phyloP scores from a whole-genome alignment of 2,888 invertebrate species.

The Zaprionus bogoriensis region DNA sequence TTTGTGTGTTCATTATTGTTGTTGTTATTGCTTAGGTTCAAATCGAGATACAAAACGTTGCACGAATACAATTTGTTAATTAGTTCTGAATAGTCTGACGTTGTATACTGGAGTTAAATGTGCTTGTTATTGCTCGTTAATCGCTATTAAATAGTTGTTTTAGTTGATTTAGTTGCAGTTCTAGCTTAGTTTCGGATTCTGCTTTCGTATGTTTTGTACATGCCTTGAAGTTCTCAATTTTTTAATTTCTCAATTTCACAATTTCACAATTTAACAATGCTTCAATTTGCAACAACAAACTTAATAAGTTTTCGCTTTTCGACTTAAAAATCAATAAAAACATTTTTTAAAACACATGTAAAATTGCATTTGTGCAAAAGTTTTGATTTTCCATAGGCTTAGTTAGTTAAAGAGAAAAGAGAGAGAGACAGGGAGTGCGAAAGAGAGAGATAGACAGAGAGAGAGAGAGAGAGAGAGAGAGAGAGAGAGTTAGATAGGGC shows the following conservation, averaged over 20 bases:
- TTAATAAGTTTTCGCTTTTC: conserved; percentile 42
- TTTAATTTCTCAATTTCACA: too few relatives aligned
- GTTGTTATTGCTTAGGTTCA: conserved; percentile 19
- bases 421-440: too few relatives aligned
- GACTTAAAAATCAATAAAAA: conserved; percentile 48
- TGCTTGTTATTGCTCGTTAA: conserved; percentile 33
- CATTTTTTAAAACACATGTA: conserved; percentile 23
- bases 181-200: not conserved
- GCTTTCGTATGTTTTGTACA: not conserved
- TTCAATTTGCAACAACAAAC: conserved; percentile 49
- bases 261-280: conserved; percentile 42
- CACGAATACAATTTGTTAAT: conserved; percentile 32
- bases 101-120: conserved; percentile 33
- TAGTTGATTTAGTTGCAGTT: conserved; percentile 8
- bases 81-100: conserved; percentile 19
- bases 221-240: too few relatives aligned
- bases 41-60: conserved; percentile 44
- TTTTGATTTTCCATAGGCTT: conserved; percentile 6
- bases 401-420: conserved; percentile 7
- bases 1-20: conserved; percentile 7
- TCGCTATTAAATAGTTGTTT: not conserved
- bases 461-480: conserved; percentile 3
- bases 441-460: conserved; percentile 8
- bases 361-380: conserved; percentile 42
- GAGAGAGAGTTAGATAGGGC: conserved; percentile 1